Evolutionary conservation across 2,888 invertebrate genomes (phyloP), one percentile per base, ranked within the genome.

Genomic region (Apodemia zela): DNA sequence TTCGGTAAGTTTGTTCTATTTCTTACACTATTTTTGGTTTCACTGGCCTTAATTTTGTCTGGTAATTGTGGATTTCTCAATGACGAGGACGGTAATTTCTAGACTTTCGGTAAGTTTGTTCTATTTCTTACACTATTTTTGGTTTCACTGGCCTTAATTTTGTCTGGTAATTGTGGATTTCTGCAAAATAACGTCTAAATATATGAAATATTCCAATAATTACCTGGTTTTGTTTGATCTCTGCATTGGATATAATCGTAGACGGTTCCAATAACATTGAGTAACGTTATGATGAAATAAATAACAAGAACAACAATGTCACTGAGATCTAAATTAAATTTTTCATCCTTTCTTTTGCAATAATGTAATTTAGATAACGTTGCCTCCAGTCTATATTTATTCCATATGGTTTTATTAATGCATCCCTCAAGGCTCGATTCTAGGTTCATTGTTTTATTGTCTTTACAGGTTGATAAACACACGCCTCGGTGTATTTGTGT

Each of bases 401-500:
- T 73, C 79, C 80, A 84, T 8, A 87, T 65, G 1, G 84, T 79
- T 63, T 80, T 67, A 63, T 91, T 89, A 0, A 85, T 68, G 80
- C 89, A 89, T 79, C 60, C 75, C 69, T 77, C 85, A 78, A 89
- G 83, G 80, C 70, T 68, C 33, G 21, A n/a, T 15, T 65, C 68
- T 73, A 80, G 75, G 74, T 73, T 80, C 70, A 58, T 57, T 63
- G 74, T 71, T 63, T 49, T 67, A 68, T 74, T 74, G 59, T 66
- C 54, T 60, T 61, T 71, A 63, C 89, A 90, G 7, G 80, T 77
- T 18, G 81, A 82, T 1, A 87, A 77, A 69, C 90, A 90, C 0
- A 89, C 73, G 1, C 81, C 89, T 73, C 88, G 75, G 62, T 90
- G 89, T 73, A 90, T 78, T 72, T 82, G 78, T 61, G 87, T 82